These are phyloP conservation scores for Thelaira solivaga DNA, from an alignment of 2,888 invertebrate species.

Conservation along the genomic window DNA sequence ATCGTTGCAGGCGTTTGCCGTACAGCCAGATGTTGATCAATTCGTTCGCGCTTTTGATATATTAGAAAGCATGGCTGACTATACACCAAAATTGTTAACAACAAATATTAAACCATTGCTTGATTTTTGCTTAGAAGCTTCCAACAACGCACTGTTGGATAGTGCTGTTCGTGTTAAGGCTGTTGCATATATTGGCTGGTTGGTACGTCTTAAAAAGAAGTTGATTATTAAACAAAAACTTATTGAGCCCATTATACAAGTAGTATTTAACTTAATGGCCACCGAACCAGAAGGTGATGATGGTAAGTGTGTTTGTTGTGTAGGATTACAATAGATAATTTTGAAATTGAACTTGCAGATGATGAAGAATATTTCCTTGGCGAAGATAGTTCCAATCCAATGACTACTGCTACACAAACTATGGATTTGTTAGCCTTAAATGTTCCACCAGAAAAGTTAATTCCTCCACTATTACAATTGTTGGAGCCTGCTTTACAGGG, in stretches of 20 bases:
- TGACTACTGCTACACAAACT: conserved; percentile 85
- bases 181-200: conserved; percentile 82
- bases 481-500: conserved; percentile 83
- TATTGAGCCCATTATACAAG: conserved; percentile 82
- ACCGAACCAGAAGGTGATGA: conserved; percentile 80
- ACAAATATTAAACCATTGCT: conserved; percentile 82
- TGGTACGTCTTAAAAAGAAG: conserved; percentile 85
- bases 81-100: conserved; percentile 73
- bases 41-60: conserved; percentile 75
- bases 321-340: background rate
- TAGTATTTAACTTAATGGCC: conserved; percentile 84
- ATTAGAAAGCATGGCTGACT: conserved; percentile 75
- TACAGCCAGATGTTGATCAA: conserved; percentile 78
- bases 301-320: conserved; percentile 76
- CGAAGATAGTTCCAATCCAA: conserved; percentile 82
- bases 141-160: conserved; percentile 79
- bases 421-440: conserved; percentile 85
- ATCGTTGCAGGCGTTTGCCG: conserved; percentile 80
- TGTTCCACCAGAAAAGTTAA: conserved; percentile 86
- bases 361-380: conserved; percentile 83
- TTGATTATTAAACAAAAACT: conserved; percentile 83
- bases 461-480: conserved; percentile 82
- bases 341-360: conserved; percentile 66
- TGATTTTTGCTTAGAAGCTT: conserved; percentile 82
- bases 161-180: conserved; percentile 83